Evolutionary conservation across 2,888 invertebrate genomes (phyloP).

Genomic region (Melieria omissa): DNA sequence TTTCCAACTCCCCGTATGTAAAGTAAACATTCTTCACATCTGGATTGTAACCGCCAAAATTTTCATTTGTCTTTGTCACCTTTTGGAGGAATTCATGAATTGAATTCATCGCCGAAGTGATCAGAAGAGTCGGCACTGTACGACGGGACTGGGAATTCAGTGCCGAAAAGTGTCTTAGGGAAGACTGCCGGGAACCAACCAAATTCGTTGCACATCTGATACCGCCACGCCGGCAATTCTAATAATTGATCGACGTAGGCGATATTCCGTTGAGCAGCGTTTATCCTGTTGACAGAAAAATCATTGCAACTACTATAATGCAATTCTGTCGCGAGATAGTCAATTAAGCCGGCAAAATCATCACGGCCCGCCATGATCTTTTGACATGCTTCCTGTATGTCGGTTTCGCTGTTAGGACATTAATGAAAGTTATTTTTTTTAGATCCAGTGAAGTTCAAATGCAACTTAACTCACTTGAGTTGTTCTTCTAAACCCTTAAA

Average conservation of each 20-base stretch:
- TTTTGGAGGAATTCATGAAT: constrained; percentile 51
- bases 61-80: constrained; percentile 64
- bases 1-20: constrained; percentile 70
- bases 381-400: constrained; percentile 55
- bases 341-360: constrained; percentile 54
- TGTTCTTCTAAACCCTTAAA: constrained; percentile 61
- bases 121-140: constrained; percentile 58
- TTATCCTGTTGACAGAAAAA: constrained; percentile 47
- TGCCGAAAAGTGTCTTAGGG: constrained; percentile 69
- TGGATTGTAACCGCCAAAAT: constrained; percentile 68
- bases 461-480: constrained; percentile 51
- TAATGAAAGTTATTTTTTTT: neutral
- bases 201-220: constrained; percentile 88
- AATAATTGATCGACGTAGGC: too few species aligned
- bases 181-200: constrained; percentile 85
- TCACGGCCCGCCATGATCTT: constrained; percentile 53
- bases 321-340: constrained; percentile 49
- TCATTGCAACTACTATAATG: constrained; percentile 49
- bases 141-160: constrained; percentile 56
- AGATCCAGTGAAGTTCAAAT: too few species aligned
- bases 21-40: constrained; percentile 69
- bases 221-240: constrained; percentile 77
- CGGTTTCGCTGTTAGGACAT: constrained; percentile 48
- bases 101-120: constrained; percentile 54
- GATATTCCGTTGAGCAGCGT: neutral